A percentile compares a stretch with the other conserved stretches of the same genome.
Conservation (phyloP, 2,113 vertebrate genomes). For the Oncorhynchus gorbuscha region DNA sequence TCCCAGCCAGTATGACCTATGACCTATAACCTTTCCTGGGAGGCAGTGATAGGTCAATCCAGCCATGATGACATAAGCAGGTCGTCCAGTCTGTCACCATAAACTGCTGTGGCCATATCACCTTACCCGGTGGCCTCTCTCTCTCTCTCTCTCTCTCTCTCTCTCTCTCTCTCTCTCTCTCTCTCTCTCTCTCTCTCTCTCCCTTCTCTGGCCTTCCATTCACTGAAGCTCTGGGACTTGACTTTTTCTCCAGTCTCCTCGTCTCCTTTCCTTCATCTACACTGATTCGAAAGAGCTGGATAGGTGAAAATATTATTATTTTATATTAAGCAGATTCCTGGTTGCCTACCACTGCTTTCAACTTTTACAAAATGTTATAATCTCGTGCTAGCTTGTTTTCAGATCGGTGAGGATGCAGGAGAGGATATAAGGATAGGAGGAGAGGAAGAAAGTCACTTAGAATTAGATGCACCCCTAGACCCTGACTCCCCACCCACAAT, state of each 20-base stretch:
- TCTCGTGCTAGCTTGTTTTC: neutral
- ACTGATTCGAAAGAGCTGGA: neutral
- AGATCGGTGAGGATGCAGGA: too few species aligned
- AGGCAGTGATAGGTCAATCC: constrained; percentile 23
- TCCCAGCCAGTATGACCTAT: constrained; percentile 21
- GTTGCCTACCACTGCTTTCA: too few species aligned
- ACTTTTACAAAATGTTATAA: neutral
- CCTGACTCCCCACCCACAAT: constrained; percentile 13
- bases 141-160: neutral
- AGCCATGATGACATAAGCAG: constrained; percentile 19
- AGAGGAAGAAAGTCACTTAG: neutral
- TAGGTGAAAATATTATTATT: too few species aligned
- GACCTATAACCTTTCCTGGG: constrained; percentile 24
- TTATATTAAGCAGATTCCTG: too few species aligned
- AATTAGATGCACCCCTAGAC: constrained; percentile 39
- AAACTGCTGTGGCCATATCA: constrained; percentile 9
- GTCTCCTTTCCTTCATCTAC: neutral
- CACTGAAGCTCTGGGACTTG: neutral
- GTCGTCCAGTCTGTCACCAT: constrained; percentile 5
- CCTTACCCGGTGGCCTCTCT: neutral
- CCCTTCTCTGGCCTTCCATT: neutral
- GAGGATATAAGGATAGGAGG: too few species aligned
- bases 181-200: neutral
- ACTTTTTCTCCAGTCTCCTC: neutral
- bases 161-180: too few species aligned